Evolutionary conservation across 1,140 invertebrate species (phyloP).

Genomic region (Saccostrea echinata): DNA sequence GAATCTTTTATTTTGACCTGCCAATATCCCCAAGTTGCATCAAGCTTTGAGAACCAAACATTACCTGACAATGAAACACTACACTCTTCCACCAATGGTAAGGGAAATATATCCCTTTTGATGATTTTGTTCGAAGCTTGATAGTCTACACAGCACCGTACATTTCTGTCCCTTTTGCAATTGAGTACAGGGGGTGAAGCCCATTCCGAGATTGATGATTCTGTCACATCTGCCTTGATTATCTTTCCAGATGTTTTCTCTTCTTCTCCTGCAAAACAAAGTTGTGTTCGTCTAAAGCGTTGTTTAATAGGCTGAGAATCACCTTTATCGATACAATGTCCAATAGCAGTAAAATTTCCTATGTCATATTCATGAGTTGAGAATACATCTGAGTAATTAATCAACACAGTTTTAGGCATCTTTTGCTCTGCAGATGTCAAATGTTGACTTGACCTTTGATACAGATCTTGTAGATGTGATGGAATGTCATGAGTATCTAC

Average conservation of each 20-base stretch:
- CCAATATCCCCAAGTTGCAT: conserved; percentile 24
- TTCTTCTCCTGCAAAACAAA: conserved; percentile 35
- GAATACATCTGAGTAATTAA: conserved; percentile 45
- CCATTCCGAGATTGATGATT: conserved; percentile 32
- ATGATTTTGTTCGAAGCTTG: conserved; percentile 32
- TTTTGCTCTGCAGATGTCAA: neutral
- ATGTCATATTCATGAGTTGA: conserved; percentile 45
- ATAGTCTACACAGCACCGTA: conserved; percentile 41
- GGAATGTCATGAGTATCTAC: neutral
- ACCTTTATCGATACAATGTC: conserved; percentile 43
- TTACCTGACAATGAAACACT: conserved; percentile 10
- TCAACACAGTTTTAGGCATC: neutral
- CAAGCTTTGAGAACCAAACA: conserved; percentile 20
- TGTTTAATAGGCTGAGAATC: conserved; percentile 40
- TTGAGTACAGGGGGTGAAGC: conserved; percentile 30
- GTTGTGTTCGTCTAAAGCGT: neutral
- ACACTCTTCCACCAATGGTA: conserved; percentile 38
- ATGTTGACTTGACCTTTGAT: neutral
- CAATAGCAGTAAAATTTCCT: conserved; percentile 37
- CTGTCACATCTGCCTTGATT: conserved; percentile 6
- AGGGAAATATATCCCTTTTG: conserved; percentile 29
- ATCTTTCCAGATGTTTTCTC: conserved; percentile 31
- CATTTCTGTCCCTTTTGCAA: conserved; percentile 9
- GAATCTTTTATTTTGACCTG: conserved; percentile 12
- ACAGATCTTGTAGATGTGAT: conserved; percentile 15